Evolutionary conservation across 2,888 invertebrate genomes (phyloP).

Genomic region (Xestoiulus laeticollis): DNA sequence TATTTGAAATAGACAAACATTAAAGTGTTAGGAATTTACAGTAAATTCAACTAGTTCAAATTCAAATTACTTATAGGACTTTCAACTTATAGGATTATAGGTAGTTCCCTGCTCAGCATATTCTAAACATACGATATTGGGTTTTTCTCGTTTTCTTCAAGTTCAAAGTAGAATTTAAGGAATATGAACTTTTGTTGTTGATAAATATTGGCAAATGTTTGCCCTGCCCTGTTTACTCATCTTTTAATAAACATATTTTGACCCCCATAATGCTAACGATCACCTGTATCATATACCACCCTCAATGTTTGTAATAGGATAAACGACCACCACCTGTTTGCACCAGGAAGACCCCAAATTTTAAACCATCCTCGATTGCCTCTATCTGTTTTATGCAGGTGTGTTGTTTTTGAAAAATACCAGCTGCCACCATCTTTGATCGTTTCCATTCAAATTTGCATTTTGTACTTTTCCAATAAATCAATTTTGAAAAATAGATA

Average conservation of each 20-base stretch:
- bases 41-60: too few relatives aligned
- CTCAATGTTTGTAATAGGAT: neutral
- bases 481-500: neutral
- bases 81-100: too few relatives aligned
- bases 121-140: too few relatives aligned
- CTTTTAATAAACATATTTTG: neutral
- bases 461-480: neutral
- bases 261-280: constrained; percentile 21
- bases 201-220: neutral
- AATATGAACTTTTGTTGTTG: neutral
- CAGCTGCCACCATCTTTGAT: neutral
- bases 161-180: neutral
- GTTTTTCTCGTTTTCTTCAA: neutral
- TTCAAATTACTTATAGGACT: too few relatives aligned
- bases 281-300: constrained; percentile 24
- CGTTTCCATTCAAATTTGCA: neutral
- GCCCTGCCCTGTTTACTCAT: neutral
- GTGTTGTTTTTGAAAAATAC: neutral
- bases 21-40: too few relatives aligned
- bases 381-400: neutral
- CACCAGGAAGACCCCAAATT: constrained; percentile 2
- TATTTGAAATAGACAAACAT: too few relatives aligned
- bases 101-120: too few relatives aligned
- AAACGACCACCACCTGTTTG: neutral
- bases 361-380: neutral